A percentile compares a stretch with the other conserved stretches of the same genome.
phyloP scores from a whole-genome alignment of 2,888 invertebrate genomes.

The Galerucella pusilla region DNA sequence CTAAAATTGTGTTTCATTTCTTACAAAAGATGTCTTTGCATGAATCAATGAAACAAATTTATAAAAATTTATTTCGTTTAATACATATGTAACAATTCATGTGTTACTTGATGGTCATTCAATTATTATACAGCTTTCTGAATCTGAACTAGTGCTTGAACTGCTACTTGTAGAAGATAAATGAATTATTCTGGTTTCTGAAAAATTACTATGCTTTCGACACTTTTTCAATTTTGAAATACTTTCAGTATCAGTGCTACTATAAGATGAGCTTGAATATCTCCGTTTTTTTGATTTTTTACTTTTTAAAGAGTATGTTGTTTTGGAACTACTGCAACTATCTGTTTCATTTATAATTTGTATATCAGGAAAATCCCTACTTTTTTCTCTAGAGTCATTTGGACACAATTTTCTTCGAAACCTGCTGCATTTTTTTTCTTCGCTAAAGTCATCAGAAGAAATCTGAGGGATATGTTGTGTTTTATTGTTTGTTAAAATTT shows the following conservation, averaged over 20 bases:
- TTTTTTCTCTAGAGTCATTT: not conserved
- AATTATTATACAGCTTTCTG: not conserved
- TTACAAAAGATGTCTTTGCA: not conserved
- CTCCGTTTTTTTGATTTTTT: not conserved
- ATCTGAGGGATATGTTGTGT: not conserved
- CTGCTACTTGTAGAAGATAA: not conserved
- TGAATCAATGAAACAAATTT: too few species aligned
- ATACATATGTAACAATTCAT: not conserved
- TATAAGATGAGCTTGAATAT: not conserved
- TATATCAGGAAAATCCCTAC: not conserved
- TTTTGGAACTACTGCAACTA: not conserved
- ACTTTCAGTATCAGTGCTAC: not conserved
- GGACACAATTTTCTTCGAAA: not conserved
- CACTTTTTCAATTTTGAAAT: not conserved
- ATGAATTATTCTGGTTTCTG: not conserved
- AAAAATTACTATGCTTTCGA: not conserved
- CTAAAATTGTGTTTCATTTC: not conserved
- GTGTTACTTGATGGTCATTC: not conserved
- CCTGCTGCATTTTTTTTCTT: not conserved
- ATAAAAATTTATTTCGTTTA: not conserved
- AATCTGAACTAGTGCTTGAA: not conserved
- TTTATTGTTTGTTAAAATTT: conserved; percentile 25
- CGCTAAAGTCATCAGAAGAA: not conserved
- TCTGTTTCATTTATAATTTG: not conserved
- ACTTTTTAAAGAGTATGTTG: not conserved